phyloP scores from a whole-genome alignment of 2,113 vertebrate species.

The Pterocles gutturalis region DNA sequence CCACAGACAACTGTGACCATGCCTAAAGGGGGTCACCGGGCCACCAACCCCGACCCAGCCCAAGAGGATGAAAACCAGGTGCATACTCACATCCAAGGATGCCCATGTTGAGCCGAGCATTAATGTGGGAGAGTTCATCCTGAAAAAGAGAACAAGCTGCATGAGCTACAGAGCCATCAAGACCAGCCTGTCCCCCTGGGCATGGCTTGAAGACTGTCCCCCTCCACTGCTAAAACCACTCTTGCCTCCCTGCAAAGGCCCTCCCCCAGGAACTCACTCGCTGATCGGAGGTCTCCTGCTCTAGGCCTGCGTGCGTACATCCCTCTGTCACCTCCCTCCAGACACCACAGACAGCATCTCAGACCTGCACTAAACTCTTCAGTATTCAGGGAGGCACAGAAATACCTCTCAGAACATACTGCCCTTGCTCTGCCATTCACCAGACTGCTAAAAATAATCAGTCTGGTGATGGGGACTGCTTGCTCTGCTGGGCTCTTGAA shows the following conservation, averaged over 20 bases:
- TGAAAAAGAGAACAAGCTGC: conserved; percentile 57
- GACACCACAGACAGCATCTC: neutral
- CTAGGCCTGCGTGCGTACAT: neutral
- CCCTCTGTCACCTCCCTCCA: neutral
- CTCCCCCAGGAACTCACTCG: neutral
- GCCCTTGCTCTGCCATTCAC: neutral
- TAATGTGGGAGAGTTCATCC: conserved; percentile 98
- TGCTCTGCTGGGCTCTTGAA: neutral
- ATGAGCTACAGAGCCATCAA: neutral
- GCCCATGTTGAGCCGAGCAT: conserved; percentile 97
- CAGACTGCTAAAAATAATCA: neutral
- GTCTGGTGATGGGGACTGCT: neutral
- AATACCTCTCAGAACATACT: neutral
- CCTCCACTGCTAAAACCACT: neutral
- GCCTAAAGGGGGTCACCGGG: neutral
- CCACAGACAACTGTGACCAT: neutral
- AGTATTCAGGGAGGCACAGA: neutral
- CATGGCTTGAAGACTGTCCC: neutral
- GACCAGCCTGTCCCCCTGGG: neutral
- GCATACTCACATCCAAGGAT: conserved; percentile 96
- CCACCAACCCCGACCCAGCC: neutral
- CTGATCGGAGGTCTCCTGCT: neutral
- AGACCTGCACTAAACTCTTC: neutral
- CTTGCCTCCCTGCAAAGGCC: neutral
- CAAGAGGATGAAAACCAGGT: fast-evolving